Percentiles rank a stretch among this genome's conserved stretches.
Conservation (phyloP, 2,113 vertebrate species). For the Neopipo cinnamomea region DNA sequence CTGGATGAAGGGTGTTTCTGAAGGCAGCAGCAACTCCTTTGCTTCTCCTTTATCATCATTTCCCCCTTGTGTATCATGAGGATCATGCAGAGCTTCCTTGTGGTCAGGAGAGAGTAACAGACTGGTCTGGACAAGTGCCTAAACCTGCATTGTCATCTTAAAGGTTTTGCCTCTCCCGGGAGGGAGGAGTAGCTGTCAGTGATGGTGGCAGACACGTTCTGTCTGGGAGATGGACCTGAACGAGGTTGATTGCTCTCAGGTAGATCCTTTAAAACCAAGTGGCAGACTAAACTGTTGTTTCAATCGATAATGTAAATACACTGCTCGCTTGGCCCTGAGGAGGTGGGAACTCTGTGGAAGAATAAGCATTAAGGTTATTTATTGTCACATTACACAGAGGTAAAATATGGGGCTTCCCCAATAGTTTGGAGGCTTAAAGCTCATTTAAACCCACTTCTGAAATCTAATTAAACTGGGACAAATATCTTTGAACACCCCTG, state of each 20-base stretch:
- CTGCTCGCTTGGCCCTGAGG: background rate
- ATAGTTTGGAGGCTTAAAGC: background rate
- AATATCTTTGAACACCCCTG: background rate
- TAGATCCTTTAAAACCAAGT: background rate
- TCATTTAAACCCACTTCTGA: background rate
- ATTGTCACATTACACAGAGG: background rate
- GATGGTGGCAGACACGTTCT: accelerated
- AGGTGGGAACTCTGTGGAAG: background rate
- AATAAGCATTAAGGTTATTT: conserved; percentile 8
- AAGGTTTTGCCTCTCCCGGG: accelerated
- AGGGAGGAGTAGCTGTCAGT: background rate
- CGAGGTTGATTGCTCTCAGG: background rate
- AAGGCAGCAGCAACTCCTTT: background rate
- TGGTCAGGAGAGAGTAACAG: background rate
- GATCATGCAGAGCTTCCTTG: background rate
- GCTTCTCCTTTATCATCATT: background rate
- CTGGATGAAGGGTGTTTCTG: background rate
- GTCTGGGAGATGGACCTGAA: background rate
- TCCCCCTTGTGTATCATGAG: background rate
- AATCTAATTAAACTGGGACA: background rate
- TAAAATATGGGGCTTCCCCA: background rate
- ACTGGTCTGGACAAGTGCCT: background rate
- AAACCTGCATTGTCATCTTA: background rate
- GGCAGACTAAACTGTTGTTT: background rate
- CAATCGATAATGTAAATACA: background rate